Base-by-base conservation (phyloP, 2,113 vertebrate species). In the Prionailurus bengalensis region DNA sequence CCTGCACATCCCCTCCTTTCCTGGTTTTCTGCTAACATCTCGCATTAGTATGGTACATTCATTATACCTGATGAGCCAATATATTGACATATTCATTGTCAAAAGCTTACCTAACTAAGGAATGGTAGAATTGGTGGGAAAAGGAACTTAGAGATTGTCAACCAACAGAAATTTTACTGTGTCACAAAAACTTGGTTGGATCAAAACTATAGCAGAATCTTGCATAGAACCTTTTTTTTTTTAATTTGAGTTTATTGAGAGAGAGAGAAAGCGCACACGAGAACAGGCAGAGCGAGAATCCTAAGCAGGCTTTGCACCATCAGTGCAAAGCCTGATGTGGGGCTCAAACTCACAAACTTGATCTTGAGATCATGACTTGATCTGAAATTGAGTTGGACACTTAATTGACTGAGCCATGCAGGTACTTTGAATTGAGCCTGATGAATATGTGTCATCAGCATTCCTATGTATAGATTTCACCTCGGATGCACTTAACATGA, bases 1-100 rank as follows among this genome's bases (percentile, higher is more conserved):
- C n/a, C 16, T 7, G 1, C 19, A 12, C 15, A 0, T n/a, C 15
- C 1, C 8, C 25, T 45, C 25, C 14, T 45, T 19, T 11, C 13
- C 29, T 51, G 4, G 4, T 53, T 89, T 65, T 13, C 39, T 68
- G 1, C 10, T 45, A 70, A 73, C 21, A 14, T 45, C 27, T 63
- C 19, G 12, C 17, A 16, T 36, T 70, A 21, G 48, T 80, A 23
- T 11, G 51, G 15, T 63, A 0, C n/a, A 21, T 39, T 17, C 74
- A 4, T 65, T 65, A 42, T 1, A 73, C 14, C 3, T 27, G 42
- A 63, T 71, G 17, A 63, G 42, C 31, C n/a, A 33, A 7, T 27
- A 55, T 39, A 39, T 61, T 31, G 42, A 83, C 31, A 39, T 19
- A 51, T 16, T 45, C 25, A 15, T 33, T 33, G 27, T 74, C 76